phyloP scores from a whole-genome alignment of 2,888 invertebrate genomes.

The Hypercompe scribonia region DNA sequence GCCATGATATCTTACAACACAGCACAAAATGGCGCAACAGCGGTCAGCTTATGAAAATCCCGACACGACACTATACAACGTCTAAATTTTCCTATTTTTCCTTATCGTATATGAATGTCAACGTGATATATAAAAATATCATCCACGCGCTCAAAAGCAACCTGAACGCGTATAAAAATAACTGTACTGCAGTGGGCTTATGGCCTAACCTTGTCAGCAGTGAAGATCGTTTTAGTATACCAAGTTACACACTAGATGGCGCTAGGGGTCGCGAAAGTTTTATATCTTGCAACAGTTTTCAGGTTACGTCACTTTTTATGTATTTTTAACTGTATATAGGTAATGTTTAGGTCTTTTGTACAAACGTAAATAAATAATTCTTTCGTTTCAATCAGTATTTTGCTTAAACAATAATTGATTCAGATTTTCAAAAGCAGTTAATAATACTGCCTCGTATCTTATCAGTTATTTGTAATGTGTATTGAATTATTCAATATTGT shows the following conservation, averaged over 20 bases:
- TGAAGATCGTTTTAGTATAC: conserved; percentile 54
- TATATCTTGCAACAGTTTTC: conserved; percentile 51
- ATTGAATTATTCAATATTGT: conserved; percentile 59
- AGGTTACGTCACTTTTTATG: conserved; percentile 47
- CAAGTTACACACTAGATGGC: conserved; percentile 81
- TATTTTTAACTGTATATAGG: conserved; percentile 25
- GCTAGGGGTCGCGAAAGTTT: conserved; percentile 58
- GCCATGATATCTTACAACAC: conserved; percentile 38
- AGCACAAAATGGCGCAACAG: conserved; percentile 30
- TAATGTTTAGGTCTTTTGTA: background rate
- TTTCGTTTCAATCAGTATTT: background rate
- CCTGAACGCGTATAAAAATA: conserved; percentile 43
- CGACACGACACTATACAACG: conserved; percentile 13
- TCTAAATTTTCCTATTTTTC: conserved; percentile 28
- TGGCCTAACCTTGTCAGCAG: conserved; percentile 50
- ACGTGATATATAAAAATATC: conserved; percentile 38
- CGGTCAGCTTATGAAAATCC: conserved; percentile 32
- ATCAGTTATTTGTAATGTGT: conserved; percentile 63
- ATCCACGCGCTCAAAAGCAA: conserved; percentile 32
- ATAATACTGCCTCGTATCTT: conserved; percentile 55
- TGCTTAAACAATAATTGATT: background rate
- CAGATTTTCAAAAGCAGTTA: conserved; percentile 13
- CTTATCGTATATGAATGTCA: conserved; percentile 20
- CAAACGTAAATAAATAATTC: background rate
- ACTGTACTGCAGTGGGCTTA: conserved; percentile 48